Base-by-base conservation (phyloP, 1,140 invertebrate genomes). In the Pemphigus obesinymphae region DNA sequence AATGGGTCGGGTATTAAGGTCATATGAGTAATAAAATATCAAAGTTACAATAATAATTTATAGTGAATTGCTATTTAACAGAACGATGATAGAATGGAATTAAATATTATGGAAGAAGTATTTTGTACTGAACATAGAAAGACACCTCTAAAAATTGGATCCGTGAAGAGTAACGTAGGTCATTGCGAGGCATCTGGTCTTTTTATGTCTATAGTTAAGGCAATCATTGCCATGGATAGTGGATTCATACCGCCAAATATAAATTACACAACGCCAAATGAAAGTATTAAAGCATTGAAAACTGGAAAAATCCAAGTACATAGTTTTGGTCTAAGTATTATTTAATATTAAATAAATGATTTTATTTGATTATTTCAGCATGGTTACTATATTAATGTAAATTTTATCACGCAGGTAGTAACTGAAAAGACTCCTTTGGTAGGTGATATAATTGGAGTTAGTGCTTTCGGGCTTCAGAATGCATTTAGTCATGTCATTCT, bases 271-370 rank as follows among this genome's bases (percentile, higher is more conserved):
- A 29, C 13, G 15, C 73, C 78, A 23, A 45, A 83, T 76, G 5
- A 78, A 29, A 82, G 76, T 75, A 15, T 82, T 3, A 92, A 94
- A 4, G 95, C 93, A 3, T 88, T 99, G 8, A 86, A 86, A 45
- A 94, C 97, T 86, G 97, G 97, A 1, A 88, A 92, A 40, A 89
- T 99, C 1, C 91, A 95, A 89, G 90, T 91, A 86, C 43, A 66
- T 6, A 11, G 10, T 45, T 45, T 45, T 11, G 43, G 43, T 45
- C 10, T 13, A 11, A 13, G 8, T 11, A 45, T 45, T 45, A n/a
- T n/a, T n/a, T n/a, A n/a, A n/a, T n/a, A n/a, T n/a, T 8, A 40
- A 40, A 5, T 40, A 8, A 40, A 40, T 40, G 3, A 40, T 40
- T 40, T 8, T 40, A 40, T 5, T 40, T 40, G 4, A 40, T 40